Conservation (phyloP, 2,888 invertebrate genomes). For the Meteorus colon region DNA sequence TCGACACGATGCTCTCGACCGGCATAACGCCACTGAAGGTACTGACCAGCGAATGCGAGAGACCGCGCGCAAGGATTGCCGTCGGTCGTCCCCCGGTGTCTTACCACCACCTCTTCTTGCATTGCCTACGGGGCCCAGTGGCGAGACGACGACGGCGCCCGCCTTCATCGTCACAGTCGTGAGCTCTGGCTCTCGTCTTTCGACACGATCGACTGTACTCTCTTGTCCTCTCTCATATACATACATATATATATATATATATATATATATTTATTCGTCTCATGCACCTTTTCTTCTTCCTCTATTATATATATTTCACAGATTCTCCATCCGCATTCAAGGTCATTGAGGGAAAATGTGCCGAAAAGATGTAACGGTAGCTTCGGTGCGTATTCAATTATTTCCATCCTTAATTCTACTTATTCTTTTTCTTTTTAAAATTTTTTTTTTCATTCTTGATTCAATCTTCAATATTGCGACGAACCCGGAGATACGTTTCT, state of each 20-base stretch:
- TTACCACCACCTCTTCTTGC: slow-evolving; percentile 44
- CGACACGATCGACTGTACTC: slow-evolving; percentile 33
- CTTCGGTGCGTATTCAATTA: neutral
- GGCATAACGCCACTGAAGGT: slow-evolving; percentile 45
- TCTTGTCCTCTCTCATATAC: slow-evolving; percentile 33
- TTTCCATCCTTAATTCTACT: slow-evolving; percentile 15
- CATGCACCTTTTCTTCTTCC: slow-evolving; percentile 31
- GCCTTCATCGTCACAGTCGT: slow-evolving; percentile 37
- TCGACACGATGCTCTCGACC: slow-evolving; percentile 30
- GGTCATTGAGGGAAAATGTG: slow-evolving; percentile 62
- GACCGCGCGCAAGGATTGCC: slow-evolving; percentile 42
- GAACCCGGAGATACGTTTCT: neutral
- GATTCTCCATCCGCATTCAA: slow-evolving; percentile 56
- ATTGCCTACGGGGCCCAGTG: slow-evolving; percentile 22
- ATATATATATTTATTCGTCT: slow-evolving; percentile 20
- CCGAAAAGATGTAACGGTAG: slow-evolving; percentile 56
- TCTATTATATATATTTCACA: slow-evolving; percentile 12
- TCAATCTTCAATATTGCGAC: neutral
- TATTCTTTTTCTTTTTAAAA: slow-evolving; percentile 31
- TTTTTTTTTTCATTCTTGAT: slow-evolving; percentile 21
- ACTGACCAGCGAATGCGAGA: slow-evolving; percentile 42
- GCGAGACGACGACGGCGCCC: slow-evolving; percentile 41
- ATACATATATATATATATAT: neutral
- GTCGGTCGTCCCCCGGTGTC: slow-evolving; percentile 33
- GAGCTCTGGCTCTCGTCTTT: slow-evolving; percentile 36